A percentile compares a stretch with the other conserved stretches of the same genome.
These are phyloP conservation scores for Tholera decimalis DNA, from an alignment of 2,888 invertebrate genomes.

Conservation along the genomic window DNA sequence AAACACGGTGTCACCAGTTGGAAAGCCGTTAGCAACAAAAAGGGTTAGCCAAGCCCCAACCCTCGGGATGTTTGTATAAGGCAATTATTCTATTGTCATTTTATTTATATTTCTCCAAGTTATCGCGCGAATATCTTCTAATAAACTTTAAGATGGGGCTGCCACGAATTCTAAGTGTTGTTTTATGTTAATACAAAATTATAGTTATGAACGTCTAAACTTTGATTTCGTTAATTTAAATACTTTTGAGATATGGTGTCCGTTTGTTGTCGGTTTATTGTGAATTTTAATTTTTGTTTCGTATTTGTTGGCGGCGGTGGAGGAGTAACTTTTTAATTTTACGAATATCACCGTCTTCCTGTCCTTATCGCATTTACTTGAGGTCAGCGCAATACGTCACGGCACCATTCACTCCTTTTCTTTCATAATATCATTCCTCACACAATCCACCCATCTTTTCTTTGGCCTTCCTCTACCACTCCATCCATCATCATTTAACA, in stretches of 20 bases:
- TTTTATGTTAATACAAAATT: conserved; percentile 87
- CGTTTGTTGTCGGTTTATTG: conserved; percentile 52
- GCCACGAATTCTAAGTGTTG: conserved; percentile 86
- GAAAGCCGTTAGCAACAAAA: conserved; percentile 62
- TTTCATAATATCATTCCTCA: no score
- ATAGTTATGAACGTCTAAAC: conserved; percentile 77
- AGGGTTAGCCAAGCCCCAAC: conserved; percentile 72
- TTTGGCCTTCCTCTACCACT: no score
- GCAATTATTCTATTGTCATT: conserved; percentile 89
- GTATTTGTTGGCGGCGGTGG: conserved; percentile 12
- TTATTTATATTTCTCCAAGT: conserved; percentile 88
- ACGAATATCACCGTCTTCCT: neutral
- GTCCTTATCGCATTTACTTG: no score
- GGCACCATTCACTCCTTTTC: no score
- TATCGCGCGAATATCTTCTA: conserved; percentile 86
- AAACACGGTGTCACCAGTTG: conserved; percentile 50
- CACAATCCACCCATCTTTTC: no score
- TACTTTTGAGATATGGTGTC: conserved; percentile 67
- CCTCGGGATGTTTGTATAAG: conserved; percentile 75
- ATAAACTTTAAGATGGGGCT: conserved; percentile 83
- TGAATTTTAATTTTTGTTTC: conserved; percentile 46
- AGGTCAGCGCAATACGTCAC: no score
- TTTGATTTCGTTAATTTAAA: conserved; percentile 80
- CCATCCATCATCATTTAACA: no score
- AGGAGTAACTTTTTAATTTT: conserved; percentile 5